These are phyloP conservation scores for Stegodyphus dumicola DNA, from an alignment of 1,140 invertebrate genomes.

Conservation along the genomic window DNA sequence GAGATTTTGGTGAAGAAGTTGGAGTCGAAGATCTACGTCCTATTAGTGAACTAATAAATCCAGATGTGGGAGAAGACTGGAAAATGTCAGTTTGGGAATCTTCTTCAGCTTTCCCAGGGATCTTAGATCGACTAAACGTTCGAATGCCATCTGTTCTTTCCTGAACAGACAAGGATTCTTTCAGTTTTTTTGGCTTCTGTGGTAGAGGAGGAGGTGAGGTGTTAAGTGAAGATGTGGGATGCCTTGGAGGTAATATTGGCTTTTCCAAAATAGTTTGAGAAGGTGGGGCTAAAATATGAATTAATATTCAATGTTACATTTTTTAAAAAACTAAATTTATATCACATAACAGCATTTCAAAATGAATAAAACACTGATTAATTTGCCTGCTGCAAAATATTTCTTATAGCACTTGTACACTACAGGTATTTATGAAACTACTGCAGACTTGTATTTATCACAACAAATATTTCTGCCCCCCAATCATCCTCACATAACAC, in stretches of 20 bases:
- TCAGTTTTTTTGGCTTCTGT: conserved; percentile 48
- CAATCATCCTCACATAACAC: too few relatives aligned
- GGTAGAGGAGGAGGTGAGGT: conserved; percentile 14
- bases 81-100: neutral
- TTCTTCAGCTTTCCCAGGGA: conserved; percentile 22
- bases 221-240: neutral
- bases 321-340: too few relatives aligned
- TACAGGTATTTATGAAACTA: too few relatives aligned
- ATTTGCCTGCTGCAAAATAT: too few relatives aligned
- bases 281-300: conserved; percentile 3
- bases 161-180: conserved; percentile 16
- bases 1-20: conserved; percentile 28
- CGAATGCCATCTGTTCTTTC: conserved; percentile 20
- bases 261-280: conserved; percentile 16
- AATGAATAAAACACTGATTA: too few relatives aligned
- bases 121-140: conserved; percentile 36
- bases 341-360: too few relatives aligned
- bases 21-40: conserved; percentile 31
- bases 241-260: conserved; percentile 32
- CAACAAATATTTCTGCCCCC: too few relatives aligned
- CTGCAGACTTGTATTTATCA: too few relatives aligned
- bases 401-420: too few relatives aligned
- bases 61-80: conserved; percentile 1
- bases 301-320: too few relatives aligned
- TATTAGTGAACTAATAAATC: conserved; percentile 35